These are phyloP conservation scores for Equus quagga DNA, from an alignment of 2,113 vertebrate species.

Conservation along the genomic window DNA sequence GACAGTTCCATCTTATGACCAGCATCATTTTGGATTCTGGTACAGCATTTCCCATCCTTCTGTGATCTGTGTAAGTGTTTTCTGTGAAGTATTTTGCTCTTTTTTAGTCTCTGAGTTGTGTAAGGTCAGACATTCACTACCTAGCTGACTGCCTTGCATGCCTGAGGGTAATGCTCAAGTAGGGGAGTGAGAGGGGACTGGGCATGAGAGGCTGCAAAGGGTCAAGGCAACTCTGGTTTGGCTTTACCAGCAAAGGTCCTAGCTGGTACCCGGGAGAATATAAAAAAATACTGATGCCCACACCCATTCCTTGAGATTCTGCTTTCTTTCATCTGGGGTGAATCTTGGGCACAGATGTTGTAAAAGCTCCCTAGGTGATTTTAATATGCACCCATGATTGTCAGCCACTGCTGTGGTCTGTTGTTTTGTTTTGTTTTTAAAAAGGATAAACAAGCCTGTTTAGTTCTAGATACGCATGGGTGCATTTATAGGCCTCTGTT, in stretches of 20 bases:
- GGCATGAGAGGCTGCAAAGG: neutral
- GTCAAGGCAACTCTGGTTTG: neutral
- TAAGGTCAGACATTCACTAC: neutral
- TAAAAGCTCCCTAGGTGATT: constrained; percentile 36
- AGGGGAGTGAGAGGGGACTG: neutral
- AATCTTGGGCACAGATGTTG: neutral
- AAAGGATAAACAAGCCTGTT: constrained; percentile 5
- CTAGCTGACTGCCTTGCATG: neutral
- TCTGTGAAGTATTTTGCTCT: neutral
- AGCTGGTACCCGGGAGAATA: neutral
- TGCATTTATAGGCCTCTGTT: neutral
- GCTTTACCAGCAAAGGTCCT: neutral
- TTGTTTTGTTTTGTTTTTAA: neutral
- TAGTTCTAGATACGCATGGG: neutral
- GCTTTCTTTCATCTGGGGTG: constrained; percentile 13
- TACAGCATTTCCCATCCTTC: constrained; percentile 92
- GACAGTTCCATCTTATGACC: constrained; percentile 92
- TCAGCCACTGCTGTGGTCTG: neutral
- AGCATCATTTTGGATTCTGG: constrained; percentile 98
- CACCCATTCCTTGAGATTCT: neutral
- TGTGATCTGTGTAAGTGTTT: constrained; percentile 95
- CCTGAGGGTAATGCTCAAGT: neutral
- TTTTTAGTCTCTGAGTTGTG: constrained; percentile 20
- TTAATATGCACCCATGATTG: neutral
- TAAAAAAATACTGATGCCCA: neutral